phyloP scores from a whole-genome alignment of 2,113 vertebrate genomes.

The Nannospalax galili region DNA sequence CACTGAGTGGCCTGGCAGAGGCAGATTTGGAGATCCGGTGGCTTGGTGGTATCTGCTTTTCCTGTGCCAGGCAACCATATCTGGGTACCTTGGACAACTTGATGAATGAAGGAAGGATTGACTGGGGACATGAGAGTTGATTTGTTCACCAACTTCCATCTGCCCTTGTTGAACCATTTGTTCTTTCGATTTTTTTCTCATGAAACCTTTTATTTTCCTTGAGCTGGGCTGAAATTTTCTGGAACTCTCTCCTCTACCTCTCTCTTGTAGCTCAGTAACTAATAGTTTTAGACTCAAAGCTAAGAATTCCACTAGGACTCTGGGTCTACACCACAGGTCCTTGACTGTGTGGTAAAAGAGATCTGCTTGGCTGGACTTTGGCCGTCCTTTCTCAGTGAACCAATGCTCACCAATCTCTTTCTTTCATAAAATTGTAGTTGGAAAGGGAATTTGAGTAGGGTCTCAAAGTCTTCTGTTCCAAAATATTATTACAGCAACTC shows the following conservation, averaged over 20 bases:
- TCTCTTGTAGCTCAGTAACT: neutral
- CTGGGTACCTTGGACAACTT: neutral
- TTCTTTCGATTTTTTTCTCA: constrained; percentile 24
- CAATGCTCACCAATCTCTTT: neutral
- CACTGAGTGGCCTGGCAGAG: neutral
- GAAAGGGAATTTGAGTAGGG: neutral
- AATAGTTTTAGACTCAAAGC: neutral
- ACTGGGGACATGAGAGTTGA: neutral
- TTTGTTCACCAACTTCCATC: neutral
- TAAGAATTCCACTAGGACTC: neutral
- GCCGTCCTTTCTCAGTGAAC: neutral
- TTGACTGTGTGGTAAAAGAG: neutral
- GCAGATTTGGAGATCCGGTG: neutral
- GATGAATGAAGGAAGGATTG: neutral
- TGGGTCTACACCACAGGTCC: no score
- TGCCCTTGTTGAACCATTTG: neutral
- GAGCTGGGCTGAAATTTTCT: neutral
- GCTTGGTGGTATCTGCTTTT: neutral
- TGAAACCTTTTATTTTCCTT: neutral
- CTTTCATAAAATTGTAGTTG: neutral
- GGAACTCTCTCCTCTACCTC: neutral
- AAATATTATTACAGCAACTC: neutral
- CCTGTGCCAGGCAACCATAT: constrained; percentile 29
- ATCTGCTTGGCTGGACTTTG: neutral
- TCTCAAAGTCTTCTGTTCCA: constrained; percentile 21